Evolutionary conservation across 2,888 invertebrate genomes (phyloP).

Genomic region (Oegoconia quadripuncta): DNA sequence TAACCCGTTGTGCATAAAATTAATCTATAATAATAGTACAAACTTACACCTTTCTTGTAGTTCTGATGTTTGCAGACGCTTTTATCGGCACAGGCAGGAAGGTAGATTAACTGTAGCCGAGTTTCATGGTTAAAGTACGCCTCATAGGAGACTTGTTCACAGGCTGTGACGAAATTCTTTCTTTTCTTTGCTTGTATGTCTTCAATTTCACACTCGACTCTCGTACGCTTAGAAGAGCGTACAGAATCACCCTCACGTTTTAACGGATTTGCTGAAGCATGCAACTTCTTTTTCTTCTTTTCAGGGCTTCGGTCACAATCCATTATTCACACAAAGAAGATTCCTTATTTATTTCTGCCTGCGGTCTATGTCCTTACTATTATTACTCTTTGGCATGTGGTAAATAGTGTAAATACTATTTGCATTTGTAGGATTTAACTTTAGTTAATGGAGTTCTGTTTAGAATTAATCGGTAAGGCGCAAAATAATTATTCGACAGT

Average conservation of each 20-base stretch:
- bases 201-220: constrained; percentile 29
- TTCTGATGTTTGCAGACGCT: constrained; percentile 42
- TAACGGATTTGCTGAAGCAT: constrained; percentile 7
- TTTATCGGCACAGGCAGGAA: constrained; percentile 46
- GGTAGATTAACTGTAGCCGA: constrained; percentile 45
- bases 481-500: no score
- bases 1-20: no score
- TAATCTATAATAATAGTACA: no score
- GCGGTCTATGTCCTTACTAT: neutral
- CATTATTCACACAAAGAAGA: neutral
- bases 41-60: constrained; percentile 34
- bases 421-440: neutral
- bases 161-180: constrained; percentile 60
- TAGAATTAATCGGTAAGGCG: no score
- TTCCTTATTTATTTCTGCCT: neutral
- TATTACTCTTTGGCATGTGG: neutral
- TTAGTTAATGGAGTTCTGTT: no score
- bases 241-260: constrained; percentile 32
- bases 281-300: constrained; percentile 40
- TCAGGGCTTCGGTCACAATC: constrained; percentile 32
- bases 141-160: constrained; percentile 53
- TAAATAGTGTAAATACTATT: neutral
- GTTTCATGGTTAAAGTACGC: constrained; percentile 47
- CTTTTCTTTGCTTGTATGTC: constrained; percentile 40
- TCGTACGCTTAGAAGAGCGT: constrained; percentile 34